Conservation (phyloP, 2,888 invertebrate species). For the Eucera pruinosa region DNA sequence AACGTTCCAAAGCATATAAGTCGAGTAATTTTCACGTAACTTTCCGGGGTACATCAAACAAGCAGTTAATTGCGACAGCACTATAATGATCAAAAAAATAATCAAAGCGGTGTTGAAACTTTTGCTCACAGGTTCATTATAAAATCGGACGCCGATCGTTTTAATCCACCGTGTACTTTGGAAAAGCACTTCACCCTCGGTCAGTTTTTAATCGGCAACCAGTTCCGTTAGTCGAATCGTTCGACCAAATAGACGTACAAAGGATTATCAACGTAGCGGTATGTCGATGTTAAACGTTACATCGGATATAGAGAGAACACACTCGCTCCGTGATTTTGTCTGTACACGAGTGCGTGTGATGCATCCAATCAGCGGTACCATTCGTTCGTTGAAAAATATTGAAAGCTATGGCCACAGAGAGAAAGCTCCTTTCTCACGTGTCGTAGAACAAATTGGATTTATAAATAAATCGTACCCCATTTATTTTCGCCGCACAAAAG, state of each 20-base stretch:
- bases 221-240: background rate
- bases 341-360: slow-evolving; percentile 14
- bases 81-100: background rate
- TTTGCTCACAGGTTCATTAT: background rate
- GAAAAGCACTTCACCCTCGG: background rate
- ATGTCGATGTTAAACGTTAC: slow-evolving; percentile 45
- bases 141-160: background rate
- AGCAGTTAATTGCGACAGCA: too few species aligned
- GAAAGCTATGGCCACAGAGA: slow-evolving; percentile 32
- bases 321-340: slow-evolving; percentile 27
- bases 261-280: slow-evolving; percentile 20
- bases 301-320: background rate
- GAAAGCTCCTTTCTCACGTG: slow-evolving; percentile 37
- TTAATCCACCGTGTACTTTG: background rate
- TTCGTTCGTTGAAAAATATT: slow-evolving; percentile 57
- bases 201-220: slow-evolving; percentile 1
- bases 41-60: background rate
- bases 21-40: too few species aligned
- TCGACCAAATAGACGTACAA: slow-evolving; percentile 28
- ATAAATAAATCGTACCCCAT: slow-evolving; percentile 70
- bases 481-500: slow-evolving; percentile 65
- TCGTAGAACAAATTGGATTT: slow-evolving; percentile 73
- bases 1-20: too few species aligned
- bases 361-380: slow-evolving; percentile 43
- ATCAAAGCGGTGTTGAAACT: background rate